Percentiles rank a stretch among this genome's conserved stretches.
phyloP scores from a whole-genome alignment of 2,113 vertebrate species.

The Rhabdornis inornatus region DNA sequence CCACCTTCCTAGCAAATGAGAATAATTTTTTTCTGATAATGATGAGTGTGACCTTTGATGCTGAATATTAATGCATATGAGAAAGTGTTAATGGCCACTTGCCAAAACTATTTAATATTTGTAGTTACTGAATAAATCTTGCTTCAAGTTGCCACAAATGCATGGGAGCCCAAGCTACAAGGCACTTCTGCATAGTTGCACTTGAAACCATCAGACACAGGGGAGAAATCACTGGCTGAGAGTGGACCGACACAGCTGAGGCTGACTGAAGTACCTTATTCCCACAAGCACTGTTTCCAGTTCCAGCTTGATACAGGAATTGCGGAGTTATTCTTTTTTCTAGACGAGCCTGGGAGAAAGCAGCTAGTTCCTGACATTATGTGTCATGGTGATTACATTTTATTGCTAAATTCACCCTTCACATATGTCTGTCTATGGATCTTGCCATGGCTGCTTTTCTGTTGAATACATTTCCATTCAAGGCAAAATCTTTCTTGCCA shows the following conservation, averaged over 20 bases:
- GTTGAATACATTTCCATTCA: background rate
- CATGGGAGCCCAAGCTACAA: accelerated
- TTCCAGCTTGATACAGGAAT: background rate
- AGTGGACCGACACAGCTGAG: background rate
- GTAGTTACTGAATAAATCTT: background rate
- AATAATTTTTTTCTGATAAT: background rate
- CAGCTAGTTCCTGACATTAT: background rate
- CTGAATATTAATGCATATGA: background rate
- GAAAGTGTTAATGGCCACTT: background rate
- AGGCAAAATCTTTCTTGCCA: background rate
- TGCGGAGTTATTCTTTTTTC: background rate
- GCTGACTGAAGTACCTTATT: background rate
- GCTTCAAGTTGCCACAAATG: background rate
- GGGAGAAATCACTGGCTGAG: background rate
- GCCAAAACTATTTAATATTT: background rate
- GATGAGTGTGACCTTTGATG: background rate
- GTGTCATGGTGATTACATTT: background rate
- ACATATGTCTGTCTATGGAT: background rate
- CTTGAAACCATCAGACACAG: background rate
- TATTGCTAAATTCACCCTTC: background rate
- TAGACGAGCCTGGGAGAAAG: background rate
- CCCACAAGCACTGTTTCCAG: background rate
- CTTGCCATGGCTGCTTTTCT: background rate
- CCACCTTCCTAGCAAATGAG: background rate
- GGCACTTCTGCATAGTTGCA: accelerated